Percentiles rank a stretch among this genome's conserved stretches.
Conservation (phyloP, 2,888 invertebrate species). For the Cactoblastis cactorum region DNA sequence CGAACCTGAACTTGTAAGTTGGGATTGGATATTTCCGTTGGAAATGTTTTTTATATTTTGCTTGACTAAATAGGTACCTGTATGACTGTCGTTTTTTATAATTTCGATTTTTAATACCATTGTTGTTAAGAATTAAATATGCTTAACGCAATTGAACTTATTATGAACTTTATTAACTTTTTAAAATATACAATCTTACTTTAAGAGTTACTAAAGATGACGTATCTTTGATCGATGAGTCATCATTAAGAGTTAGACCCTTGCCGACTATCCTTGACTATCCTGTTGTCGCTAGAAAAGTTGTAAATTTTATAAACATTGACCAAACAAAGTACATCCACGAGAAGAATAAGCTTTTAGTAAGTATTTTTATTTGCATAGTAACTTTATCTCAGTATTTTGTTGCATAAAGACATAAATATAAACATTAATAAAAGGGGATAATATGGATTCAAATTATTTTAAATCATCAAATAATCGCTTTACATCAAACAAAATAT, state of each 20-base stretch:
- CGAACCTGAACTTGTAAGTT: conserved; percentile 44
- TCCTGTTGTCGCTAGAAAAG: conserved; percentile 19
- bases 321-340: conserved; percentile 7
- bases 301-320: conserved; percentile 12
- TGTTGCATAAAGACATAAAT: no score
- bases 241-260: conserved; percentile 17
- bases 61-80: conserved; percentile 56
- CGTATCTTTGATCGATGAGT: conserved; percentile 22
- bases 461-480: no score
- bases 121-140: conserved; percentile 26
- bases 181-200: no score
- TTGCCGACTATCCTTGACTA: conserved; percentile 12
- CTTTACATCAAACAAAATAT: no score
- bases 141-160: no score
- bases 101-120: conserved; percentile 26
- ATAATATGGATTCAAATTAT: no score
- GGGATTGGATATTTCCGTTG: conserved; percentile 60
- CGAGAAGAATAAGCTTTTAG: no score
- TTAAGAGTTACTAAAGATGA: conserved; percentile 3
- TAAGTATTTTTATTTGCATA: no score
- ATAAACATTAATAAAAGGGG: no score
- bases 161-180: no score
- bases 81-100: conserved; percentile 42
- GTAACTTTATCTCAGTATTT: no score
- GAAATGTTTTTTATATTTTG: conserved; percentile 45